Percentiles rank a stretch among this genome's conserved stretches.
Conservation (phyloP, 2,888 invertebrate genomes). For the Epistrophe grossulariae region DNA sequence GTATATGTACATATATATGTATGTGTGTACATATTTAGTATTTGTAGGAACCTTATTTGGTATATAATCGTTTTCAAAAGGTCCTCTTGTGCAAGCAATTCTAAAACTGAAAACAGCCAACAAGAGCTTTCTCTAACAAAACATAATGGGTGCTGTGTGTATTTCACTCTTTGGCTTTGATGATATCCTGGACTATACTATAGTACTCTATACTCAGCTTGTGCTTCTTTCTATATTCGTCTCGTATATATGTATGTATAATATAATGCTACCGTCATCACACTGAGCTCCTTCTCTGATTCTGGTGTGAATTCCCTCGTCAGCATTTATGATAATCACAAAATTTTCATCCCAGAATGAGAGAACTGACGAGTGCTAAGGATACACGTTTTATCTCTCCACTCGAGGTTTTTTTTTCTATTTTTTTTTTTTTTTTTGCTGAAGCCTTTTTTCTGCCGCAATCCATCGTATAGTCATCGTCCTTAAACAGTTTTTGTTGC, state of each 20-base stretch:
- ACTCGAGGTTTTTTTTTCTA: slow-evolving; percentile 39
- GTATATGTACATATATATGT: neutral
- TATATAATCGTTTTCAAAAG: slow-evolving; percentile 28
- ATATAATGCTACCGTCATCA: slow-evolving; percentile 37
- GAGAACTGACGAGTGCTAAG: slow-evolving; percentile 67
- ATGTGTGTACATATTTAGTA: neutral
- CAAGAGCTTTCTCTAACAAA: slow-evolving; percentile 34
- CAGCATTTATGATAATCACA: slow-evolving; percentile 76
- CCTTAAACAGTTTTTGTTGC: slow-evolving; percentile 19
- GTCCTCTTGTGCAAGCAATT: slow-evolving; percentile 49
- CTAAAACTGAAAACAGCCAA: slow-evolving; percentile 37
- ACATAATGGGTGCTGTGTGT: slow-evolving; percentile 41
- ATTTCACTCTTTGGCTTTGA: slow-evolving; percentile 55
- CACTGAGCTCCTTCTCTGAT: slow-evolving; percentile 47
- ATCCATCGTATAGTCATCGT: slow-evolving; percentile 47
- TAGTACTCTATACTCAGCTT: no score
- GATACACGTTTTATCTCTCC: slow-evolving; percentile 70
- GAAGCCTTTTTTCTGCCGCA: slow-evolving; percentile 63
- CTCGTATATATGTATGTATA: neutral
- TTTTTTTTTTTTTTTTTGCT: slow-evolving; percentile 34
- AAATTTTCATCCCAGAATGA: slow-evolving; percentile 71
- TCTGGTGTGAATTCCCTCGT: slow-evolving; percentile 72
- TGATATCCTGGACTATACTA: slow-evolving; percentile 51
- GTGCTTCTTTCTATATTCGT: slow-evolving; percentile 2
- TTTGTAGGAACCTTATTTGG: slow-evolving; percentile 37